Percentiles rank a stretch among this genome's conserved stretches.
Conservation (phyloP, 2,888 invertebrate species). For the Tipula lateralis region DNA sequence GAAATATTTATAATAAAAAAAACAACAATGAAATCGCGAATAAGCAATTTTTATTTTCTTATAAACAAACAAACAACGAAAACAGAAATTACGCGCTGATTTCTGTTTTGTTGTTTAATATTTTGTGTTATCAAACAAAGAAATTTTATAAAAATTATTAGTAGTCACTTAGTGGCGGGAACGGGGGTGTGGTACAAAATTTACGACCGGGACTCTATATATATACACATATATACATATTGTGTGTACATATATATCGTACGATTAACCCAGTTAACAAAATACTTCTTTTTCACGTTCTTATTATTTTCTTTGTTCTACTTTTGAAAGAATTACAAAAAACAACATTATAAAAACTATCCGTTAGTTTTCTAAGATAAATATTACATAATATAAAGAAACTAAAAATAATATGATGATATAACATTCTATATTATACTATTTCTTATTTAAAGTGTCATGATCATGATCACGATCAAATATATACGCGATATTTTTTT, state of each 20-base stretch:
- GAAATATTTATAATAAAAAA: not conserved
- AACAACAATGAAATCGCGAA: not conserved
- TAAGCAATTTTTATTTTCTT: not conserved
- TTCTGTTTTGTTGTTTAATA: not conserved
- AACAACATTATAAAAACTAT: not conserved
- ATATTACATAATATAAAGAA: not conserved
- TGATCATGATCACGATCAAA: not conserved
- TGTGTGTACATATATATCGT: not conserved
- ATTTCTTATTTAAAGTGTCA: constrained; percentile 3
- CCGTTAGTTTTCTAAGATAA: not conserved
- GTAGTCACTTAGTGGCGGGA: not conserved
- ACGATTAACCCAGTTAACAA: not conserved
- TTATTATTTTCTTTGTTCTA: constrained; percentile 5
- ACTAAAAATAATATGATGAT: not conserved
- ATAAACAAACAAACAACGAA: not conserved
- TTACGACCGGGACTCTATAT: not conserved
- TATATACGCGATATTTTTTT: not conserved
- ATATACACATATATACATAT: not conserved
- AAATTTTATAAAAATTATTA: not conserved
- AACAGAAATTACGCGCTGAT: not conserved
- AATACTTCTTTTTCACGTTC: not conserved
- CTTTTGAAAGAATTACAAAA: not conserved
- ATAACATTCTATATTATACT: not conserved
- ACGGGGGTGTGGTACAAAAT: not conserved
- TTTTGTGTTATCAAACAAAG: not conserved